Conservation (phyloP, 2,797 vertebrate genomes). For the Sebastes trivittatus region DNA sequence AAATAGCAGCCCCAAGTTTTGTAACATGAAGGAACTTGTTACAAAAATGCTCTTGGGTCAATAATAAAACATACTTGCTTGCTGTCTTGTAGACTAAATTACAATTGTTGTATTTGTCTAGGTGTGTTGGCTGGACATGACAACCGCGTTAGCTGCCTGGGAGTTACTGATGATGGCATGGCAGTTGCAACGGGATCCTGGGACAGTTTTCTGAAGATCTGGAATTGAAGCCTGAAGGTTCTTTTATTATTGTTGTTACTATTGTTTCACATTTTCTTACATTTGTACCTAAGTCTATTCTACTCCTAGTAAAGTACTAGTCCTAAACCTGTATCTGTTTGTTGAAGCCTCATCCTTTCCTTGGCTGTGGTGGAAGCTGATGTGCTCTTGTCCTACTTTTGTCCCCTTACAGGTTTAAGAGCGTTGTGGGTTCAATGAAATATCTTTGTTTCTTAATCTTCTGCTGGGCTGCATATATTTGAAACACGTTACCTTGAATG, state of each 20-base stretch:
- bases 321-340: slow-evolving; percentile 16
- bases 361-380: slow-evolving; percentile 3
- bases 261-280: slow-evolving; percentile 8
- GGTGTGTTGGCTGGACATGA: slow-evolving; percentile 98
- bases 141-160: slow-evolving; percentile 99
- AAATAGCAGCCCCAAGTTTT: background rate
- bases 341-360: slow-evolving; percentile 9
- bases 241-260: background rate
- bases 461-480: slow-evolving; percentile 1
- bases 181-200: slow-evolving; percentile 99
- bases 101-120: slow-evolving; percentile 54
- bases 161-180: slow-evolving; percentile 99
- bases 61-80: background rate
- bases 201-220: slow-evolving; percentile 99
- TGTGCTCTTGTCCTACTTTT: background rate
- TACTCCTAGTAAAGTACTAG: slow-evolving; percentile 12
- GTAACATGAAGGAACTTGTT: background rate
- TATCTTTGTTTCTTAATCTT: background rate
- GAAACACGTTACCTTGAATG: slow-evolving; percentile 7
- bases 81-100: background rate
- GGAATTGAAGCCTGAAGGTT: slow-evolving; percentile 95
- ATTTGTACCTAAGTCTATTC: slow-evolving; percentile 26
- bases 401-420: background rate
- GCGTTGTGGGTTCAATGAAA: slow-evolving; percentile 15
- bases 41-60: background rate